Conservation (phyloP, 2,888 invertebrate species). For the Melipona bicolor region DNA sequence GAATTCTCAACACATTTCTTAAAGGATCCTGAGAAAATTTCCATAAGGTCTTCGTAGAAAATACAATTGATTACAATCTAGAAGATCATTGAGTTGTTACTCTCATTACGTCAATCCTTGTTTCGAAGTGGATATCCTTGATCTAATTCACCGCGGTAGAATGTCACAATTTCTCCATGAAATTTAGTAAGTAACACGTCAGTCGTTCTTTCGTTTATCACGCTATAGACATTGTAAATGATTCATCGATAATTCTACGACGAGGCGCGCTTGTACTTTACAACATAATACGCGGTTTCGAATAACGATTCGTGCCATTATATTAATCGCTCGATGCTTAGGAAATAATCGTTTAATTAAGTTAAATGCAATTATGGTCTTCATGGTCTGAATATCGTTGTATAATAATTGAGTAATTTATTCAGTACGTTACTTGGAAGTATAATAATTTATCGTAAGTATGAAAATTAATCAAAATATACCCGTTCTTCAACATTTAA, state of each 20-base stretch:
- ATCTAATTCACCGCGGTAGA: slow-evolving; percentile 51
- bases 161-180: slow-evolving; percentile 26
- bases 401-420: slow-evolving; percentile 24
- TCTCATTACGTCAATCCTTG: slow-evolving; percentile 30
- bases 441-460: not conserved
- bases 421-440: not conserved
- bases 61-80: slow-evolving; percentile 12
- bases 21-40: not conserved
- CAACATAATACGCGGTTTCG: slow-evolving; percentile 3
- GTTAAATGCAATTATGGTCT: not conserved
- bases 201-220: slow-evolving; percentile 1
- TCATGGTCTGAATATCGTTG: slow-evolving; percentile 33
- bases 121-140: slow-evolving; percentile 55
- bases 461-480: not conserved
- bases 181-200: slow-evolving; percentile 1
- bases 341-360: slow-evolving; percentile 24
- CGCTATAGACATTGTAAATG: not conserved
- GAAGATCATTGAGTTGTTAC: slow-evolving; percentile 29
- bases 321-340: not conserved
- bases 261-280: not conserved
- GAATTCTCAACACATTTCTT: not conserved
- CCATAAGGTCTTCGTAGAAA: too few species aligned
- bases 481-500: not conserved
- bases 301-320: slow-evolving; percentile 25
- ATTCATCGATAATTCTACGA: slow-evolving; percentile 6